Percentiles rank a stretch among this genome's conserved stretches.
These are phyloP conservation scores for Callipepla californica DNA, from an alignment of 2,113 vertebrate genomes.

Conservation along the genomic window DNA sequence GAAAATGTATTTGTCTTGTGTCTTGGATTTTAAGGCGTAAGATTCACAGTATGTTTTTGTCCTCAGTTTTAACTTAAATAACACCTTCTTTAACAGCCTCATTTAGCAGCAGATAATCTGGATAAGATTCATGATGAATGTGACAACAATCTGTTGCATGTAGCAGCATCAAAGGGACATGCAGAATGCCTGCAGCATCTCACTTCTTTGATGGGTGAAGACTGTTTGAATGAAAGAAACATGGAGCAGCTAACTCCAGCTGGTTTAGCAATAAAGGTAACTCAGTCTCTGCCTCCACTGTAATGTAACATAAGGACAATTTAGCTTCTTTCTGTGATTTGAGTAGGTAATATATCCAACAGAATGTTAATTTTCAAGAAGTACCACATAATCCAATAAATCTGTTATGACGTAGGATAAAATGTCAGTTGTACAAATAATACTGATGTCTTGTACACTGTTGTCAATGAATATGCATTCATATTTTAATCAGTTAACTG, in stretches of 20 bases:
- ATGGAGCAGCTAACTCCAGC: slow-evolving; percentile 91
- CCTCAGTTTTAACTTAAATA: neutral
- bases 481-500: neutral
- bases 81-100: slow-evolving; percentile 81
- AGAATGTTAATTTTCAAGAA: neutral
- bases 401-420: neutral
- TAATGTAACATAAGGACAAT: neutral
- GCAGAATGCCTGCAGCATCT: slow-evolving; percentile 96
- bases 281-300: neutral
- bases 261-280: slow-evolving; percentile 95
- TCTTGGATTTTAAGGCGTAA: neutral
- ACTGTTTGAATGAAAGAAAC: slow-evolving; percentile 94
- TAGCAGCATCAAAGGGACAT: slow-evolving; percentile 91
- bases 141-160: slow-evolving; percentile 93
- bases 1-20: neutral
- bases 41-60: neutral
- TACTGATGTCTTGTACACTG: fast-evolving
- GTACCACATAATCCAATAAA: neutral
- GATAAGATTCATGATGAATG: slow-evolving; percentile 93
- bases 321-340: neutral
- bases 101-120: slow-evolving; percentile 94
- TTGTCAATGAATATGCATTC: neutral
- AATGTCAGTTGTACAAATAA: neutral
- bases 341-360: neutral
- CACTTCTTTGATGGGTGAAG: slow-evolving; percentile 97